These are phyloP conservation scores for Brachionus manjavacas DNA, from an alignment of 1,140 invertebrate genomes.

Conservation along the genomic window DNA sequence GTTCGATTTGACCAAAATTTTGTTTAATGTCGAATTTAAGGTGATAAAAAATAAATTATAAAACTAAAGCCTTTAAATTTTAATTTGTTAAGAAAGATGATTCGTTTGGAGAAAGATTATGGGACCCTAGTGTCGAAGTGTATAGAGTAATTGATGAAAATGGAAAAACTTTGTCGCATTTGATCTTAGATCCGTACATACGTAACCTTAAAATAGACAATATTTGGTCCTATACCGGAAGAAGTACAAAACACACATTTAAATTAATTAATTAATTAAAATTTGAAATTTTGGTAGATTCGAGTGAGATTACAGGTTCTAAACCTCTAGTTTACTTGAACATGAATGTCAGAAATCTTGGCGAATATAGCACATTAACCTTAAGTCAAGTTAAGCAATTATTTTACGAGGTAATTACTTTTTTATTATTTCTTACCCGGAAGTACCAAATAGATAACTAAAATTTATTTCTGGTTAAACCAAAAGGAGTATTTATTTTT, in stretches of 20 bases:
- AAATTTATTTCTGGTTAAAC: not conserved
- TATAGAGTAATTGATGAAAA: slow-evolving; percentile 5
- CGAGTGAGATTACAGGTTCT: not conserved
- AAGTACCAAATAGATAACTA: not conserved
- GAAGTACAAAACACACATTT: not conserved
- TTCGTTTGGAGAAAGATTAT: not conserved
- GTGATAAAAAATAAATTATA: slow-evolving; percentile 44
- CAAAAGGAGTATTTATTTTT: too few relatives aligned
- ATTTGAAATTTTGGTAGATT: not conserved
- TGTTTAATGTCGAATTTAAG: slow-evolving; percentile 78
- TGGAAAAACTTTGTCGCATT: not conserved
- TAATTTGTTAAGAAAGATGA: slow-evolving; percentile 11
- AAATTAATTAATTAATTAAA: not conserved
- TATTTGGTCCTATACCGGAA: slow-evolving; percentile 37
- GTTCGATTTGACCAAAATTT: slow-evolving; percentile 67
- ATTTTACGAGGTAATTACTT: not conserved
- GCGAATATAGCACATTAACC: not conserved
- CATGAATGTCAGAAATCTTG: slow-evolving; percentile 13
- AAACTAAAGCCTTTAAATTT: not conserved
- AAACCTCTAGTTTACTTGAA: slow-evolving; percentile 32
- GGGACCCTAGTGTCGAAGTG: not conserved
- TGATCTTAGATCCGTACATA: slow-evolving; percentile 17
- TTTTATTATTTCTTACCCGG: not conserved
- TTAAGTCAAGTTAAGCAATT: slow-evolving; percentile 18
- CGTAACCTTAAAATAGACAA: slow-evolving; percentile 7